These are phyloP conservation scores for Dicerorhinus sumatrensis DNA, from an alignment of 2,113 vertebrate species.

Conservation along the genomic window DNA sequence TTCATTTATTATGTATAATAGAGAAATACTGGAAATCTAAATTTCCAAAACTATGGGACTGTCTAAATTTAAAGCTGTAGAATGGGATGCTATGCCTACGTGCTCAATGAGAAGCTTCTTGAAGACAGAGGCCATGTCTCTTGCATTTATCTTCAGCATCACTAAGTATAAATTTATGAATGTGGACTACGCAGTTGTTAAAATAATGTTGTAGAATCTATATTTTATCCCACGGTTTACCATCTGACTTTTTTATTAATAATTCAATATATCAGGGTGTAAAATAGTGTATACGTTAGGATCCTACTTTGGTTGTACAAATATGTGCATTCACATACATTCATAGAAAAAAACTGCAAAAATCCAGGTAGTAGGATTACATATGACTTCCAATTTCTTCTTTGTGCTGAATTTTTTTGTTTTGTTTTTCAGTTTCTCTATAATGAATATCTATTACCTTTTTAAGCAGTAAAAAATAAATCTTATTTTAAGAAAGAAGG, in stretches of 20 bases:
- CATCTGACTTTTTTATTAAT: background rate
- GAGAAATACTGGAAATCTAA: background rate
- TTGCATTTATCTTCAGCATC: background rate
- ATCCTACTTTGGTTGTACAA: background rate
- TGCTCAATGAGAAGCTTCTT: background rate
- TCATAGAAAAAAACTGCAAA: background rate
- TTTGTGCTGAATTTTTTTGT: background rate
- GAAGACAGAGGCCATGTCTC: background rate
- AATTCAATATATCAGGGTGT: background rate
- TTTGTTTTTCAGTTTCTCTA: background rate
- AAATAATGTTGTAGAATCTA: background rate
- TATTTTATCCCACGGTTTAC: background rate
- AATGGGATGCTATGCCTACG: background rate
- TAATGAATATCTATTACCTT: background rate
- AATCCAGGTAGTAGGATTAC: background rate
- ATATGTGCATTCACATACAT: background rate
- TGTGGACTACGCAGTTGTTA: background rate
- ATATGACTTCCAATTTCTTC: background rate
- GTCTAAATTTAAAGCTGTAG: background rate
- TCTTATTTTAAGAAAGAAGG: background rate
- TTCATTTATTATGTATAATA: background rate
- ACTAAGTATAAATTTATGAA: background rate
- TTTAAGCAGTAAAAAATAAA: background rate
- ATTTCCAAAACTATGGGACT: background rate
- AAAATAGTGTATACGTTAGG: background rate